Conservation (phyloP, 2,797 vertebrate species). For the Gadopsis marmoratus region DNA sequence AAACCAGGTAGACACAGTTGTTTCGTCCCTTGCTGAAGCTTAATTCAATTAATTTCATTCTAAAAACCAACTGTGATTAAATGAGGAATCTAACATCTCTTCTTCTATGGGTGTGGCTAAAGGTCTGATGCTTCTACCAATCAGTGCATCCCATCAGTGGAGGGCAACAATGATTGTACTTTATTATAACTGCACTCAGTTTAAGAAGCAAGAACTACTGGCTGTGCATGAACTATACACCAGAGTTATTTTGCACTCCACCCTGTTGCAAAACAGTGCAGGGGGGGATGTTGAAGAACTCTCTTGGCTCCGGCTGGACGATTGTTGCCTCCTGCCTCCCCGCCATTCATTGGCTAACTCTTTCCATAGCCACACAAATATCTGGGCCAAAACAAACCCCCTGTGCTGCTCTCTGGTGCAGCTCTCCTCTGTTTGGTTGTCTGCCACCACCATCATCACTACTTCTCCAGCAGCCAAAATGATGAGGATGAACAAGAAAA, state of each 20-base stretch:
- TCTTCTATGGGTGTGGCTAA: neutral
- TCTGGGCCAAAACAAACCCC: slow-evolving; percentile 58
- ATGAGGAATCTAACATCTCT: slow-evolving; percentile 11
- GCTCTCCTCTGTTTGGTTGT: slow-evolving; percentile 38
- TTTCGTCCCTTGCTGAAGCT: slow-evolving; percentile 11
- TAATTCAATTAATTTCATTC: neutral
- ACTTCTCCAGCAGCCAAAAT: slow-evolving; percentile 23
- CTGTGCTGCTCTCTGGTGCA: slow-evolving; percentile 17
- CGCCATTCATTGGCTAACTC: slow-evolving; percentile 47
- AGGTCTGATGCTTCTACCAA: neutral
- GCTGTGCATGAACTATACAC: slow-evolving; percentile 32
- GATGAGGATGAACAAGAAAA: slow-evolving; percentile 30
- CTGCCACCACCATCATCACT: slow-evolving; percentile 31
- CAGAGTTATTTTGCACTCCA: slow-evolving; percentile 26
- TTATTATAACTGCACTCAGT: neutral
- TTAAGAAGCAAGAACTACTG: slow-evolving; percentile 16
- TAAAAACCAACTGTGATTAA: neutral
- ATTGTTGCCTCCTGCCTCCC: slow-evolving; percentile 52
- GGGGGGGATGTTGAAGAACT: slow-evolving; percentile 43
- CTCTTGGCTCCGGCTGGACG: slow-evolving; percentile 44
- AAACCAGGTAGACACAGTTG: slow-evolving; percentile 20
- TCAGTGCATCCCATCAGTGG: neutral
- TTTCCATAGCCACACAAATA: slow-evolving; percentile 51
- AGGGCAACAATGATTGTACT: neutral
- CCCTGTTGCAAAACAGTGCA: slow-evolving; percentile 47